Base-by-base conservation (phyloP, 2,797 vertebrate genomes). In the Micropoecilia bifurca region DNA sequence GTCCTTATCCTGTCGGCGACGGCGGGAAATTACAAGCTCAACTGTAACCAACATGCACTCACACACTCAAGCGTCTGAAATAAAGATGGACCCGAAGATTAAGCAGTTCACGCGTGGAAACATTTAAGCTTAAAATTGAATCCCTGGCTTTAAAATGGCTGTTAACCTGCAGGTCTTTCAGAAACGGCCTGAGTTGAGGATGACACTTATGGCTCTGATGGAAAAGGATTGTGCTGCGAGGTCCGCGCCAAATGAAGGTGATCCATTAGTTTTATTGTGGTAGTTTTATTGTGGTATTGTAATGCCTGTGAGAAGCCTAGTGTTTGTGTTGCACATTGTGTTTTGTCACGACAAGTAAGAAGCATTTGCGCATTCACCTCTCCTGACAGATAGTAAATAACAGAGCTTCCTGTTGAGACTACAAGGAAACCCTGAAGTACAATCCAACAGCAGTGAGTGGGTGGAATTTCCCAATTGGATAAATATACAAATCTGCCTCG, bases 161-260 rank as follows among this genome's bases (percentile, higher is more conserved):
- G 87, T 91, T 93, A 95, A 92, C 90, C 91, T 91, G 83, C 90
- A 87, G 90, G 76, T 85, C 83, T 77, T 55, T 76, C 76, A 85
- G 90, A 86, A 91, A 90, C 88, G 59, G 75, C 73, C 84, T 79
- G 82, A 78, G 75, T 81, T 75, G 74, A 85, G 77, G 84, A 81
- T 74, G 77, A 73, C 79, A 83, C 75, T 39, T 33, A 66, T 88
- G 89, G 71, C 83, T 89, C 85, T 89, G 80, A 89, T 88, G 50
- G 86, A 69, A 82, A 78, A 88, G 87, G 80, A 83, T 87, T 81
- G 80, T 77, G 83, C 66, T 12, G 28, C 1, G 39, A 79, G 74
- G 85, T 84, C 77, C 77, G 85, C 87, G 78, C 87, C 80, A 83
- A 90, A 87, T 87, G 81, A 77, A 85, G 68, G 74, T 79, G 71